A percentile compares a stretch with the other conserved stretches of the same genome.
Conservation (phyloP, 2,888 invertebrate species). For the Ypsolopha scabrella region DNA sequence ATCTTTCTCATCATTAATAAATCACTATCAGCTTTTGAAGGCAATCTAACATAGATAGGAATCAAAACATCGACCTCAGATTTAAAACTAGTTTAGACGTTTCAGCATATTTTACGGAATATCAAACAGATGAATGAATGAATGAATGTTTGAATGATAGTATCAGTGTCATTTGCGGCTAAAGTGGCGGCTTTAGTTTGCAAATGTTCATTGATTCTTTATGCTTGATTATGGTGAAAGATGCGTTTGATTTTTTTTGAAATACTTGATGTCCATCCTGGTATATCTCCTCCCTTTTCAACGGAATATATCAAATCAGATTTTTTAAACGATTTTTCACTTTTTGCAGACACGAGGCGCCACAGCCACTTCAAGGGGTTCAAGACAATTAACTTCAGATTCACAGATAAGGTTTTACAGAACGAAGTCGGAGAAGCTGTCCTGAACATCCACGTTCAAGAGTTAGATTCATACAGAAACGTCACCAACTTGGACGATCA, state of each 20-base stretch:
- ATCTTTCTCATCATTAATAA: neutral
- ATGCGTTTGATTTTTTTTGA: neutral
- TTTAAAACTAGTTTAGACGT: neutral
- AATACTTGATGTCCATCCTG: neutral
- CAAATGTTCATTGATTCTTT: slow-evolving; percentile 4
- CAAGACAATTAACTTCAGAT: slow-evolving; percentile 78
- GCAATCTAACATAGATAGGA: neutral
- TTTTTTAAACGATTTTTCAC: neutral
- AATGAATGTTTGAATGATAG: neutral
- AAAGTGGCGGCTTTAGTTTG: slow-evolving; percentile 53
- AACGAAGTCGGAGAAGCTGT: slow-evolving; percentile 78
- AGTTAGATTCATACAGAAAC: slow-evolving; percentile 33
- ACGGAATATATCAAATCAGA: neutral
- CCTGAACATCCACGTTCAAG: slow-evolving; percentile 76
- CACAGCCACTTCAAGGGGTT: slow-evolving; percentile 76
- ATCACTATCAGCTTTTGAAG: neutral
- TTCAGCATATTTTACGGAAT: neutral
- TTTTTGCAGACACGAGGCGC: slow-evolving; percentile 71
- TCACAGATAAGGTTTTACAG: slow-evolving; percentile 77
- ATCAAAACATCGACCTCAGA: neutral
- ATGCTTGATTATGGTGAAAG: neutral
- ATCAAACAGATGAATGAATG: neutral
- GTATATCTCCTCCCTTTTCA: neutral
- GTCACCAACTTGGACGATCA: slow-evolving; percentile 45
- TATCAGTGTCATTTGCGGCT: slow-evolving; percentile 23